phyloP scores from a whole-genome alignment of 2,888 invertebrate genomes.

The Eupithecia centaureata region DNA sequence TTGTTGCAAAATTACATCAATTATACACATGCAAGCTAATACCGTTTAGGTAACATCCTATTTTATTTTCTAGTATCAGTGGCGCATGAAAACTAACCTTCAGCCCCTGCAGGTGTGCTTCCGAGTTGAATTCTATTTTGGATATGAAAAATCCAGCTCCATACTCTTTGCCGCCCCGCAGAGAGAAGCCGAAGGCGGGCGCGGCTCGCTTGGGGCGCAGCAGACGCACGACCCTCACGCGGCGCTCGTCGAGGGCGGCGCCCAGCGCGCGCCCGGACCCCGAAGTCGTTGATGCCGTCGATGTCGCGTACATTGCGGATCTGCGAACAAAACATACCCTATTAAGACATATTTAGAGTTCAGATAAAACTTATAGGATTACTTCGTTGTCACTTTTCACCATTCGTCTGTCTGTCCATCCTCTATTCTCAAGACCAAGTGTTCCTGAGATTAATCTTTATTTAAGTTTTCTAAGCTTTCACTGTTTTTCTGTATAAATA shows the following conservation, averaged over 20 bases:
- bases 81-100: constrained; percentile 84
- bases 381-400: no score
- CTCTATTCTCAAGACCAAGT: no score
- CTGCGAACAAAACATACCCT: constrained; percentile 19
- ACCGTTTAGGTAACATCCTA: not conserved
- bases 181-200: constrained; percentile 91
- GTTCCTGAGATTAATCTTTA: no score
- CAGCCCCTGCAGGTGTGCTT: constrained; percentile 93
- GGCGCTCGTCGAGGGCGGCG: constrained; percentile 59
- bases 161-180: constrained; percentile 95
- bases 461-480: no score
- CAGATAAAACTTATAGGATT: no score
- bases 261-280: constrained; percentile 65
- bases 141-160: constrained; percentile 97
- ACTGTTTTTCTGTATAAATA: no score
- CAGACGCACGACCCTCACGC: constrained; percentile 73
- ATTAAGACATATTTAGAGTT: no score
- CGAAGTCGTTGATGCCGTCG: constrained; percentile 72
- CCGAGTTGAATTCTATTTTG: constrained; percentile 92
- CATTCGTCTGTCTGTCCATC: no score
- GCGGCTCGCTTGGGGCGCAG: constrained; percentile 74
- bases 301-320: constrained; percentile 69
- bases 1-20: constrained; percentile 5
- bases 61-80: not conserved
- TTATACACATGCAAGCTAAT: not conserved